Conservation (phyloP, 2,113 vertebrate species). For the Rallus limicola region DNA sequence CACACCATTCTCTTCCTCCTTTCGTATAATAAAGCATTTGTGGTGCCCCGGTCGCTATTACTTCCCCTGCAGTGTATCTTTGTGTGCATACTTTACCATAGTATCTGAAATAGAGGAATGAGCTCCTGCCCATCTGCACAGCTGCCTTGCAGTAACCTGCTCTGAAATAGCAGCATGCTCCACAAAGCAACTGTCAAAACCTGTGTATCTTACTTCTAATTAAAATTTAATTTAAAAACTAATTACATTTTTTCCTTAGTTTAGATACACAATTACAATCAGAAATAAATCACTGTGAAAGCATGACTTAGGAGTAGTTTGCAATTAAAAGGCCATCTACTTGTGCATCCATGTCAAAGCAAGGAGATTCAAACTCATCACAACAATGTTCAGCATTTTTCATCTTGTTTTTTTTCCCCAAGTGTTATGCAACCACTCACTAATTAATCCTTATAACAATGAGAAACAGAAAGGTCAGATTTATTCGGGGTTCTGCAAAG, state of each 20-base stretch:
- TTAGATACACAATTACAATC: neutral
- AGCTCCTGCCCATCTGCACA: neutral
- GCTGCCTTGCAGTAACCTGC: neutral
- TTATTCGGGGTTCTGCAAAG: neutral
- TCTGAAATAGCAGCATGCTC: neutral
- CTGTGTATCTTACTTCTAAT: neutral
- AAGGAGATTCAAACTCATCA: neutral
- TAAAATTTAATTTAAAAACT: neutral
- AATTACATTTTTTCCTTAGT: neutral
- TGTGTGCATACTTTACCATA: neutral
- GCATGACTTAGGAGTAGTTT: neutral
- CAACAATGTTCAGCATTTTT: neutral
- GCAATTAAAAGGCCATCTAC: neutral
- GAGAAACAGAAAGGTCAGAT: neutral
- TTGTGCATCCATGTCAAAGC: neutral
- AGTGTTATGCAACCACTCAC: neutral
- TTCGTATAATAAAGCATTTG: neutral
- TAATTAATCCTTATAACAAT: neutral
- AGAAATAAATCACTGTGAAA: neutral
- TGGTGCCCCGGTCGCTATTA: fast-evolving
- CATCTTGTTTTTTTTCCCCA: neutral
- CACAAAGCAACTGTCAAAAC: neutral
- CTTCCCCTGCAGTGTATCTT: neutral
- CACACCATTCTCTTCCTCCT: neutral
- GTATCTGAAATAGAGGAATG: neutral